Percentiles rank a stretch among this genome's conserved stretches.
Conservation (phyloP, 2,888 invertebrate species). For the Dolichopus griseipennis region DNA sequence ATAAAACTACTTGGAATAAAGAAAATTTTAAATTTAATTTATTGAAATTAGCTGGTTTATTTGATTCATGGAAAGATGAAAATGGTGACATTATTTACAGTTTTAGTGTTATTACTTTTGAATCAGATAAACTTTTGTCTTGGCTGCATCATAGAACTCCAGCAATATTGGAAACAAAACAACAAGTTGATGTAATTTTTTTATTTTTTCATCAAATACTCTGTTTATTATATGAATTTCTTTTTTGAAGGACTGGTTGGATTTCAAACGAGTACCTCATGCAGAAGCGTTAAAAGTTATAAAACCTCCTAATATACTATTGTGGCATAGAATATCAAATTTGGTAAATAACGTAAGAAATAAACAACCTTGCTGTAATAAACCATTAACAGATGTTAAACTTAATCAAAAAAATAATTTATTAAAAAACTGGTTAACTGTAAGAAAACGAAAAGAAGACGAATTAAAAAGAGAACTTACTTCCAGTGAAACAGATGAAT, state of each 20-base stretch:
- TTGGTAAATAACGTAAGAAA: constrained; percentile 63
- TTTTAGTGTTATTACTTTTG: constrained; percentile 70
- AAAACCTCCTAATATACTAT: constrained; percentile 46
- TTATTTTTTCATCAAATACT: too few relatives aligned
- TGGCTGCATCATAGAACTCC: constrained; percentile 77
- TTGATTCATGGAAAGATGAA: constrained; percentile 56
- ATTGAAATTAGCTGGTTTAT: constrained; percentile 68
- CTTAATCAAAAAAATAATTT: constrained; percentile 15
- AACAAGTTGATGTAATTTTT: constrained; percentile 51
- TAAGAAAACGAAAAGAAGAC: constrained; percentile 24
- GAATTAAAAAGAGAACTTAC: background rate
- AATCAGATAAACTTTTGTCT: constrained; percentile 55
- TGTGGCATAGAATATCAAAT: constrained; percentile 62
- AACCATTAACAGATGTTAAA: constrained; percentile 34
- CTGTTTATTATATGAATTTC: constrained; percentile 11
- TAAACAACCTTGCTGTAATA: constrained; percentile 54
- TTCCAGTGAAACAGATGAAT: background rate
- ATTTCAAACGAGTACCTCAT: constrained; percentile 48
- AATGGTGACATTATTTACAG: constrained; percentile 55
- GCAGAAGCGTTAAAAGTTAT: constrained; percentile 46
- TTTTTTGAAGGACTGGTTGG: constrained; percentile 55
- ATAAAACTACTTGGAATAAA: constrained; percentile 49
- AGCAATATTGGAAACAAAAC: constrained; percentile 60
- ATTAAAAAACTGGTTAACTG: constrained; percentile 34
- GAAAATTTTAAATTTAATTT: constrained; percentile 45